A percentile compares a stretch with the other conserved stretches of the same genome.
These are phyloP conservation scores for Nannoperca australis DNA, from an alignment of 2,797 vertebrate species.

Conservation along the genomic window DNA sequence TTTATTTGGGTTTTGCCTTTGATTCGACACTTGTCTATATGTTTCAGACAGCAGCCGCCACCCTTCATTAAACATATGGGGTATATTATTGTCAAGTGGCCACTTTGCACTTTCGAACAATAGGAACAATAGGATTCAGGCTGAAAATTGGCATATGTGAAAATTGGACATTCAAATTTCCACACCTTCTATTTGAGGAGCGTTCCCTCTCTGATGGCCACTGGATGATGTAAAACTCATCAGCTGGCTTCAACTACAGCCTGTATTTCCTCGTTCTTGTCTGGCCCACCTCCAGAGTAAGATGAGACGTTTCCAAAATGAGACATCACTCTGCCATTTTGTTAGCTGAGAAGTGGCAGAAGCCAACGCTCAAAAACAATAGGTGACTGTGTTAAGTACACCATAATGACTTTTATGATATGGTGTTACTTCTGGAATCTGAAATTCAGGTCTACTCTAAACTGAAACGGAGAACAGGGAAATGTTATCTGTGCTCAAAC, in stretches of 20 bases:
- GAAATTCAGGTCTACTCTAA: background rate
- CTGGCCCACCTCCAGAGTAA: background rate
- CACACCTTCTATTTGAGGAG: background rate
- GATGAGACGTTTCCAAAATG: slow-evolving; percentile 11
- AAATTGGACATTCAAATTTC: slow-evolving; percentile 7
- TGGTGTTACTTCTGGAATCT: slow-evolving; percentile 12
- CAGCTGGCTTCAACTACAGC: background rate
- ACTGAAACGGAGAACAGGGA: background rate
- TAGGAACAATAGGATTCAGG: no score
- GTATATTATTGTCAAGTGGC: slow-evolving; percentile 10
- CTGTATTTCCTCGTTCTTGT: slow-evolving; percentile 24
- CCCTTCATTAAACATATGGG: background rate
- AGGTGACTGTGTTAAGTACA: background rate
- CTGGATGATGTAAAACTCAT: slow-evolving; percentile 1
- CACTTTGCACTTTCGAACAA: slow-evolving; percentile 7
- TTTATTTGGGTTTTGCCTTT: background rate
- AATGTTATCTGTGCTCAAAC: background rate
- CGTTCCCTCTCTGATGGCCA: slow-evolving; percentile 3
- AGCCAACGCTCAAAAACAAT: slow-evolving; percentile 19
- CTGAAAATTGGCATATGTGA: background rate
- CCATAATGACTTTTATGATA: background rate
- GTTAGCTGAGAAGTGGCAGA: background rate
- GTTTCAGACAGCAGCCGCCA: slow-evolving; percentile 16
- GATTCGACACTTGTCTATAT: background rate
- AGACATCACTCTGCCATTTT: slow-evolving; percentile 9